Evolutionary conservation across 2,888 invertebrate species (phyloP), one percentile per base, ranked within the genome.

Genomic region (Hipparchia sbordonii): DNA sequence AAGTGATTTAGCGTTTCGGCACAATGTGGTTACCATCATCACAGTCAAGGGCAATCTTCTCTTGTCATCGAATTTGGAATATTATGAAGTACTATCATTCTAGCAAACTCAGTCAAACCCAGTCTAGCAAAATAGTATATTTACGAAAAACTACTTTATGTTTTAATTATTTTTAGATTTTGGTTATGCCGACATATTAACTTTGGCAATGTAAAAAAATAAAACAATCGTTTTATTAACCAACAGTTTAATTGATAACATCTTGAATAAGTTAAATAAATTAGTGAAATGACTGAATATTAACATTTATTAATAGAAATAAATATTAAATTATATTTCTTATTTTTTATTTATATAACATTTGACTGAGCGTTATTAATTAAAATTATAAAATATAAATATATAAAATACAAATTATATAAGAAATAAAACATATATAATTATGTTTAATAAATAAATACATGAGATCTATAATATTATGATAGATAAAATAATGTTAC

Each of bases 221-320:
- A 67, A 75, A 76, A 76, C 51, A 51, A 77, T 78, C 75, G 74
- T 79, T 72, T 77, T 76, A 85, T 87, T 87, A 88, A 90, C 87
- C 88, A 90, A 89, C 84, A 88, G 87, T 87, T 89, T 86, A 85
- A 87, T 89, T 88, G 82, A 87, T 87, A 87, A 85, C 83, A 87
- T 85, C 85, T 82, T 84, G 85, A 82, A 85, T 82, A 84, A 84
- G 83, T 82, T 82, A 80, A 84, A 82, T 80, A 82, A 82, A 80
- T 85, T 77, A 82, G 80, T 79, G 74, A 79, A 73, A 77, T 81
- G 81, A 82, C 79, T 82, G 81, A 78, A 81, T 79, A 79, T 78
- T 74, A 76, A 80, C 67, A 77, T 79, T 76, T 77, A 77, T 79
- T 77, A 77, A 77, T 67, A 77, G 74, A 79, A 80, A 79, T 80